Evolutionary conservation across 2,797 vertebrate genomes (phyloP).

Genomic region (Lindbergichthys nudifrons): DNA sequence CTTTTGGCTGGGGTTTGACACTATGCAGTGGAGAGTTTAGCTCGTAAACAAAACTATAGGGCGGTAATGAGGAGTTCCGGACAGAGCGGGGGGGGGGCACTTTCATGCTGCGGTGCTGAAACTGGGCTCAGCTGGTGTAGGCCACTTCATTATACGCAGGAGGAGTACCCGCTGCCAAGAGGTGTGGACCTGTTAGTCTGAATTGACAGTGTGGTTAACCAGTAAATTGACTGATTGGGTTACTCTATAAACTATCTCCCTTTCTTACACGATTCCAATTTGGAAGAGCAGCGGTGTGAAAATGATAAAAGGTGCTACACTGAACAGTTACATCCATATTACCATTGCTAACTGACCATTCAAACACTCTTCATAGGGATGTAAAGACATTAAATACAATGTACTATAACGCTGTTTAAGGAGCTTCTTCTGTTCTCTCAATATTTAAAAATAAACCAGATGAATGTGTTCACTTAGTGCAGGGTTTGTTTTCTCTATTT

Average conservation of each 20-base stretch:
- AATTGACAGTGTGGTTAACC: constrained; percentile 10
- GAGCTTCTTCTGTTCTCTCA: constrained; percentile 6
- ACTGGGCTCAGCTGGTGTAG: constrained; percentile 21
- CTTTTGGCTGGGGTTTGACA: constrained; percentile 72
- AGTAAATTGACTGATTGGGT: constrained; percentile 15
- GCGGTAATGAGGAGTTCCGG: constrained; percentile 60
- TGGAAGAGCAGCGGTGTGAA: neutral
- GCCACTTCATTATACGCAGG: constrained; percentile 31
- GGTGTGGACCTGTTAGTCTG: constrained; percentile 21
- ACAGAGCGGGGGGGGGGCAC: constrained; percentile 10
- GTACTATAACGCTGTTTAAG: neutral
- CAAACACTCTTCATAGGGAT: neutral
- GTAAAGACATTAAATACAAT: constrained; percentile 1
- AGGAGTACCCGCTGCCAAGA: constrained; percentile 34
- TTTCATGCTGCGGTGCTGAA: constrained; percentile 41
- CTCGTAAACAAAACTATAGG: constrained; percentile 68
- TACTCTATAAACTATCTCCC: neutral
- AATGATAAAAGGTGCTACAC: neutral
- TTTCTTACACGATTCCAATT: constrained; percentile 1
- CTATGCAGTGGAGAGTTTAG: constrained; percentile 49
- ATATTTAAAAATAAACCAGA: constrained; percentile 16
- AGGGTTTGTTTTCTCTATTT: constrained; percentile 27
- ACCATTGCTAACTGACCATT: neutral
- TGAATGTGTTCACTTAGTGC: constrained; percentile 17
- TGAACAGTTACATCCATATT: neutral